Evolutionary conservation across 2,797 vertebrate genomes (phyloP).

Genomic region (Manis pentadactyla): DNA sequence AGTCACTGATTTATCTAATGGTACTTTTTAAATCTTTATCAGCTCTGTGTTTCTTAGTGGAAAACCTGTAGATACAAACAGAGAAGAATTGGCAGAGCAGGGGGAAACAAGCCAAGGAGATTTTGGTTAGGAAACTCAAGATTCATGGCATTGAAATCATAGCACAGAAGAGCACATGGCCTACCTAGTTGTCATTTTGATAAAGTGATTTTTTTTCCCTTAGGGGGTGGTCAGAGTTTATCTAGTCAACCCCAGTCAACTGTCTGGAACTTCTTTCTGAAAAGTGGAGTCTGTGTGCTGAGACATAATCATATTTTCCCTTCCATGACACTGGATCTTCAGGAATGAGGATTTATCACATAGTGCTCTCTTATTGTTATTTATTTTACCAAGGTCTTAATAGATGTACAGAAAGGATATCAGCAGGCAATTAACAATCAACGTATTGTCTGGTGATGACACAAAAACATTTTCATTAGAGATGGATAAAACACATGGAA

Average conservation of each 20-base stretch:
- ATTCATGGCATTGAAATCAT: background rate
- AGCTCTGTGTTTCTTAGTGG: background rate
- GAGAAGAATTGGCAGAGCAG: background rate
- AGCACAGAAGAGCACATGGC: background rate
- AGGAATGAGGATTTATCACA: background rate
- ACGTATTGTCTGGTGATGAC: background rate
- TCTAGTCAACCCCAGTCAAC: background rate
- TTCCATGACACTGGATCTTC: background rate
- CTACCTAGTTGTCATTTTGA: constrained; percentile 41
- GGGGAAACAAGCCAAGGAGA: background rate
- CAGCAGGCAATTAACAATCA: background rate
- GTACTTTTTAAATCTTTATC: background rate
- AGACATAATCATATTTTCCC: constrained; percentile 2
- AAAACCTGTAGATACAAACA: background rate
- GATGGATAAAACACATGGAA: background rate
- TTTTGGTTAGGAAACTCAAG: background rate
- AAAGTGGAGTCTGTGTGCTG: background rate
- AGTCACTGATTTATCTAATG: background rate
- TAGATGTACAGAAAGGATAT: background rate
- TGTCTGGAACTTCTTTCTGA: constrained; percentile 46
- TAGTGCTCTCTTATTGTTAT: background rate
- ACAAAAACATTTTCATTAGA: background rate
- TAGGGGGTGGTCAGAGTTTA: background rate
- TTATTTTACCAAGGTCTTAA: background rate
- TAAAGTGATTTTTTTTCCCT: background rate